Base-by-base conservation (phyloP, 2,888 invertebrate genomes). In the Pegoplata infirma region DNA sequence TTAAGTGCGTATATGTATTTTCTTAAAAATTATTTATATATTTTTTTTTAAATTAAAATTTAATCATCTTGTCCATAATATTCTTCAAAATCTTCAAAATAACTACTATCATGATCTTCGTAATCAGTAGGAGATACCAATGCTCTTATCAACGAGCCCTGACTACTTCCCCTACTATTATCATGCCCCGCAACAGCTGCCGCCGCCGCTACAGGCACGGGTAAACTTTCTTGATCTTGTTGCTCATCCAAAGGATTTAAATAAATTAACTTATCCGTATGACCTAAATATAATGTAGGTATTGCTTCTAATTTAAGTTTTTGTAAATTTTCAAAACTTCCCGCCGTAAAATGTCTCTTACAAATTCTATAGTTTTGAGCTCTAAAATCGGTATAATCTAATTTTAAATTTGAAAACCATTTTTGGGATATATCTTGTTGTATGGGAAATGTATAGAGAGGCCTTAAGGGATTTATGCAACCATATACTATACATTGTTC, bases 351-450 rank as follows among this genome's bases (percentile, higher is more conserved):
- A 49, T 87, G 88, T 46, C 83, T 82, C 40, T 78, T 80, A 81
- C 87, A 87, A 21, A 87, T 83, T 55, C 82, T 82, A 68, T 79
- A 82, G 21, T 78, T 76, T 14, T 68, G 75, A 7, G 64, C 80
- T 10, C 76, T 61, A 73, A 77, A 80, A n/a, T 79, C 69, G 14
- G 79, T 82, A 40, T 76, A 75, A n/a, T 78, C 74, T 21, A 82
- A 25, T 76, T 80, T 81, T 2, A 87, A 72, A 64, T 87, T 87
- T 49, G 86, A 82, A 16, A 85, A 84, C 87, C 87, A 87, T 79
- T 87, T 88, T 2, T 76, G 81, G 21, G 84, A 80, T 14, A 86
- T 82, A 32, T 85, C 84, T 7, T 83, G 84, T 16, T 56, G 83
- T n/a, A 71, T 36, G 7, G 87, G 87, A 73, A 87, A 88, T 61